A percentile compares a stretch with the other conserved stretches of the same genome.
Evolutionary conservation across 2,888 invertebrate species (phyloP).

Genomic region (Chrysina gloriosa): DNA sequence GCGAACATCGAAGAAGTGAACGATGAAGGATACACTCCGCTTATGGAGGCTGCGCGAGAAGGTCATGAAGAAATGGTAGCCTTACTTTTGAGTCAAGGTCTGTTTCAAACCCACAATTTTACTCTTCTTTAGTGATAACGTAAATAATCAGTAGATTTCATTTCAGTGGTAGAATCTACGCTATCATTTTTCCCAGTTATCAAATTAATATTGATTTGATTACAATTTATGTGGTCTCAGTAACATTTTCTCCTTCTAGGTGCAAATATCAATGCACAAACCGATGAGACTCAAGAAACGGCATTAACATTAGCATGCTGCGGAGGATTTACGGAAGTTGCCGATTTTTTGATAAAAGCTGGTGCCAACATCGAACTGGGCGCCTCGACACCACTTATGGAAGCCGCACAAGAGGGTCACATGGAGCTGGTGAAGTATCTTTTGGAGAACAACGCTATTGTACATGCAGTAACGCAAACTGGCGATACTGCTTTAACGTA

Average conservation of each 20-base stretch:
- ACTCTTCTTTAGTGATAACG: background rate
- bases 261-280: slow-evolving; percentile 97
- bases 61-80: slow-evolving; percentile 99
- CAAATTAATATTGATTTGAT: background rate
- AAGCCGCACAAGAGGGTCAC: slow-evolving; percentile 98
- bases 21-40: slow-evolving; percentile 98
- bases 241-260: slow-evolving; percentile 64
- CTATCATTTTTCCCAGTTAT: background rate
- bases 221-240: too few relatives aligned
- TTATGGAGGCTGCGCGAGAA: slow-evolving; percentile 99
- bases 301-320: slow-evolving; percentile 94
- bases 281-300: slow-evolving; percentile 98
- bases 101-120: slow-evolving; percentile 11
- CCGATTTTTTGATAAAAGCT: slow-evolving; percentile 93
- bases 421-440: slow-evolving; percentile 91
- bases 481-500: slow-evolving; percentile 92
- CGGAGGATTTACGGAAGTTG: slow-evolving; percentile 94
- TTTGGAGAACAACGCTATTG: slow-evolving; percentile 86
- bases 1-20: slow-evolving; percentile 99
- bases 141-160: background rate
- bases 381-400: slow-evolving; percentile 97
- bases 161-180: slow-evolving; percentile 6
- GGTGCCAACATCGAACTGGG: slow-evolving; percentile 96
- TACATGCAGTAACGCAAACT: slow-evolving; percentile 94
- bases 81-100: slow-evolving; percentile 87